Conservation (phyloP, 1,140 invertebrate species). For the Cyphomyrmex costatus region DNA sequence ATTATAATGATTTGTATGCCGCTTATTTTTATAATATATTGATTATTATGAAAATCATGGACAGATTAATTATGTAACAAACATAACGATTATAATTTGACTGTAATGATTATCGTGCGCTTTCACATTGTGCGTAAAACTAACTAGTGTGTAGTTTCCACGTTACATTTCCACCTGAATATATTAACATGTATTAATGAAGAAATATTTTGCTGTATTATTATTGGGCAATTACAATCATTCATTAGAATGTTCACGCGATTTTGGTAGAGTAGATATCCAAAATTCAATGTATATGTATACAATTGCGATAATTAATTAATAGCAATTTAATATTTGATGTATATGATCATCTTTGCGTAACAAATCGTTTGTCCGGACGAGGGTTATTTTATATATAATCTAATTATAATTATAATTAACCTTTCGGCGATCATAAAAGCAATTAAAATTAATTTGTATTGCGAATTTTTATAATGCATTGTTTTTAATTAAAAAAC, state of each 20-base stretch:
- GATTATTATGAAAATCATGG: conserved; percentile 39
- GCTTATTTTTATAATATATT: conserved; percentile 30
- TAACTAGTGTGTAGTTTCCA: conserved; percentile 39
- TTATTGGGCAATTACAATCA: conserved; percentile 56
- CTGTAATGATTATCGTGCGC: conserved; percentile 47
- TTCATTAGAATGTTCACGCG: conserved; percentile 25
- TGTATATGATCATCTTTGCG: conserved; percentile 1
- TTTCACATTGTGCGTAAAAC: conserved; percentile 45
- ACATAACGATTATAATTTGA: conserved; percentile 46
- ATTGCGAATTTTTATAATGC: background rate
- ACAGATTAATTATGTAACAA: conserved; percentile 54
- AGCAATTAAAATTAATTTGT: conserved; percentile 7
- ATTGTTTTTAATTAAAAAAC: conserved; percentile 21
- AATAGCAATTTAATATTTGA: conserved; percentile 44
- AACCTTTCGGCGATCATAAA: background rate
- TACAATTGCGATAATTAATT: conserved; percentile 43
- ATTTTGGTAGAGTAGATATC: conserved; percentile 13
- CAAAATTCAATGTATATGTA: conserved; percentile 26
- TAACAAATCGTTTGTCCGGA: conserved; percentile 5
- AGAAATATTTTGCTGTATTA: conserved; percentile 53
- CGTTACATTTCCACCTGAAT: conserved; percentile 53
- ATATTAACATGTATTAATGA: conserved; percentile 59
- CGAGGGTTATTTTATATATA: conserved; percentile 15
- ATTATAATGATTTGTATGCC: conserved; percentile 29
- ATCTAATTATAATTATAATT: conserved; percentile 46